Base-by-base conservation (phyloP, 2,888 invertebrate genomes). In the Dioctria linearis region DNA sequence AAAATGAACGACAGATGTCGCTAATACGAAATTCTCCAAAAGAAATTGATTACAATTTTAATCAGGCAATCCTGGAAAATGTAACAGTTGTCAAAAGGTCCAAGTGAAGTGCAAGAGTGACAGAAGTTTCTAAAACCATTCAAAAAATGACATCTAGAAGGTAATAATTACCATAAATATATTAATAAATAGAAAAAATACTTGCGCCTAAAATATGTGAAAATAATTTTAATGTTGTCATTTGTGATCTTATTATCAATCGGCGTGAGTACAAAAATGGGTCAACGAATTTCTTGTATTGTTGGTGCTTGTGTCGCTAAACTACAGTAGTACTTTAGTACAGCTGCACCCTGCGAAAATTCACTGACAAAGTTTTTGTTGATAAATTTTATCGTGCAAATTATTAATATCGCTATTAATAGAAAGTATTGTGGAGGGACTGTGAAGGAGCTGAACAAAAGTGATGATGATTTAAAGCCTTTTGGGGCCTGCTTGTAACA, bases 61-160 rank as follows among this genome's bases (percentile, higher is more conserved):
- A 73, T 73, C 54, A 63, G 78, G 49, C 78, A 78, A 65, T 51
- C 71, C 49, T 39, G 25, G 25, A 25, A 25, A 25, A 25, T 25
- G 49, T 65, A 78, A 78, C 46, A 82, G 79, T 80, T 82, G 82
- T 82, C 82, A 82, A 82, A 81, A 79, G 69, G 69, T 82, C 57
- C 66, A 54, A 39, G 67, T 80, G 63, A 78, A 79, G 75, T 79
- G 67, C 51, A 51, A 79, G 76, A 80, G 80, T 79, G 80, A 66
- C 79, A 66, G 78, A 65, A 80, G 57, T 61, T 76, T 46, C 43
- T 75, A 76, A 82, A 82, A 78, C 81, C 78, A 59, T 80, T 79
- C 39, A 73, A 80, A 79, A n/a, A 80, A 80, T 80, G 80, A 80
- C 79, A 73, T 80, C 80, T 80, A 49, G 80, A 65, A 80, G 80